Conservation (phyloP, 1,140 invertebrate species). For the Scaptomyza hsui region DNA sequence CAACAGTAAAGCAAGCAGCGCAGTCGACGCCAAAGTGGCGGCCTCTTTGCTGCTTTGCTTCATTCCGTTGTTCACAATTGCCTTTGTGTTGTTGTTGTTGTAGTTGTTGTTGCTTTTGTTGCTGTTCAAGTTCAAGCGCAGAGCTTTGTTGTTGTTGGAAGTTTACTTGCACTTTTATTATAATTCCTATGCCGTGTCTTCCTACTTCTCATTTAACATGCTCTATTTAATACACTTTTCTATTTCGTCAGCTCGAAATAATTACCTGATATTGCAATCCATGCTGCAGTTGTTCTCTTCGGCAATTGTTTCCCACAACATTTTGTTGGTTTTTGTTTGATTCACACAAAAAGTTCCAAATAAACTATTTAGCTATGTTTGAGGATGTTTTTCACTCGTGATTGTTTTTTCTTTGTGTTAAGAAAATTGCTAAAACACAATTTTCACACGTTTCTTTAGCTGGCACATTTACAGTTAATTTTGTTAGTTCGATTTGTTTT, state of each 20-base stretch:
- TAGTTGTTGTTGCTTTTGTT: slow-evolving; percentile 39
- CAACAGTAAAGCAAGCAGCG: slow-evolving; percentile 53
- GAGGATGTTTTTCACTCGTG: slow-evolving; percentile 3
- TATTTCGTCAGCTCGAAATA: slow-evolving; percentile 40
- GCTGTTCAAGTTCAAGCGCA: slow-evolving; percentile 38
- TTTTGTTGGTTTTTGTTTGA: slow-evolving; percentile 55
- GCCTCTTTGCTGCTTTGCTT: slow-evolving; percentile 27
- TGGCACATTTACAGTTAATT: slow-evolving; percentile 64
- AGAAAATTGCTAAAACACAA: slow-evolving; percentile 83
- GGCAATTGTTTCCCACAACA: slow-evolving; percentile 79
- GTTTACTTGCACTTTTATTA: slow-evolving; percentile 62
- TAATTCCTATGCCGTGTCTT: slow-evolving; percentile 7
- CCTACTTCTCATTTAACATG: background rate
- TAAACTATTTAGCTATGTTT: slow-evolving; percentile 26
- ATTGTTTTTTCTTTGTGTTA: slow-evolving; percentile 16
- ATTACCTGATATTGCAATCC: slow-evolving; percentile 82
- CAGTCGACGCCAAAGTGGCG: slow-evolving; percentile 22
- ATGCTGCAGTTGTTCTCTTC: slow-evolving; percentile 76
- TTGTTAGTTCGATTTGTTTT: slow-evolving; percentile 36
- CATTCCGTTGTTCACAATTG: slow-evolving; percentile 40
- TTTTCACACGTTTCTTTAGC: slow-evolving; percentile 51
- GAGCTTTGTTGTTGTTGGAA: slow-evolving; percentile 21
- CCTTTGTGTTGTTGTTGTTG: slow-evolving; percentile 27
- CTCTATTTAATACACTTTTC: slow-evolving; percentile 27
- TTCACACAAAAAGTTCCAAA: slow-evolving; percentile 20